Evolutionary conservation across 2,888 invertebrate genomes (phyloP), one percentile per base, ranked within the genome.

Genomic region (Agrotis puta): DNA sequence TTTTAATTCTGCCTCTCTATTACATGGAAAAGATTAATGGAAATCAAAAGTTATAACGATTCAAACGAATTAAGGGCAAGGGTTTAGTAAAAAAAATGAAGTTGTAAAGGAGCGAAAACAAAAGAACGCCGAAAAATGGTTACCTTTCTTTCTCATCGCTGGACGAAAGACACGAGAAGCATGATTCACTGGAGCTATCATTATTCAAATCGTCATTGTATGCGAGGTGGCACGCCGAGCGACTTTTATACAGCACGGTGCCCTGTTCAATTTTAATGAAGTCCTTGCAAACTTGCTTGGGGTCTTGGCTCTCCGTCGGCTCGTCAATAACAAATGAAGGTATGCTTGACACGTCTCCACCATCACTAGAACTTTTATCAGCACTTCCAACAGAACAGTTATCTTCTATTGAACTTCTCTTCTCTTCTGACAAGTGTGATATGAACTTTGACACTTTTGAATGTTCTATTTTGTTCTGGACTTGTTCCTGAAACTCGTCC

Each of bases 401-500:
- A 45, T 90, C 90, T 22, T 93, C 94, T 1, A 87, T 20, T 2
- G 94, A 94, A 85, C 91, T 93, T 73, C 85, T 90, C 7, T 67
- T 76, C 2, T 95, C 95, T 63, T 95, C 94, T 0, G 89, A 87
- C n/a, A 94, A 62, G 77, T 95, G 93, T 0, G 94, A 91, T 2
- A 94, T 91, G 4, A 96, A 92, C 74, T 85, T 90, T 0, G 92
- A 89, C 24, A 94, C 73, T 75, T 92, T 91, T 0, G 93, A 92
- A 33, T 84, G 88, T 58, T 95, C 94, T 39, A 94, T 89, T 85
- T 92, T 92, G n/a, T 79, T 91, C 47, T 95, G 95, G 2, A 96
- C 86, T 72, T 95, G 93, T 56, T 95, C 96, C 82, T 95, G 95
- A 0, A 96, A 87, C 63, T 93, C 94, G 77, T 96, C 96, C 53